phyloP scores from a whole-genome alignment of 2,888 invertebrate species.

The Caenorhabditis sp. region DNA sequence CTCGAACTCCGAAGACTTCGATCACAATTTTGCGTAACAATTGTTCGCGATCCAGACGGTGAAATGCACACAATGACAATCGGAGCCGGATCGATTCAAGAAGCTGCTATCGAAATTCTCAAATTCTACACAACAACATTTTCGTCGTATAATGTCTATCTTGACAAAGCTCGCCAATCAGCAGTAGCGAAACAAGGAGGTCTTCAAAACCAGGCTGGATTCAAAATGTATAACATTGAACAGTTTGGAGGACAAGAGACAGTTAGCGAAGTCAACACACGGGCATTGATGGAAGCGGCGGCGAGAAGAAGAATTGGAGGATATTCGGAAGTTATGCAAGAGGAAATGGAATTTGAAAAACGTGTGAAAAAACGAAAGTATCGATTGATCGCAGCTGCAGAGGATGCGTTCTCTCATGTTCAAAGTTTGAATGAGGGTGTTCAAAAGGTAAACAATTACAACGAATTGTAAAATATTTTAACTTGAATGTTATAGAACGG shows the following conservation, averaged over 20 bases:
- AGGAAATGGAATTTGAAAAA: slow-evolving; percentile 83
- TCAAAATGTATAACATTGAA: slow-evolving; percentile 97
- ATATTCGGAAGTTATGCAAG: slow-evolving; percentile 91
- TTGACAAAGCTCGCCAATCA: slow-evolving; percentile 76
- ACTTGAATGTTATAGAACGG: slow-evolving; percentile 12
- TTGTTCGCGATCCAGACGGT: slow-evolving; percentile 94
- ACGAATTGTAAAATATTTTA: not conserved
- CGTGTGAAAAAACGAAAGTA: slow-evolving; percentile 74
- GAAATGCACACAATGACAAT: slow-evolving; percentile 87
- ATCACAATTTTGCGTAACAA: slow-evolving; percentile 79
- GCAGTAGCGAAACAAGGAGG: slow-evolving; percentile 36
- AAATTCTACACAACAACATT: slow-evolving; percentile 96
- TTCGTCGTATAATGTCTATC: slow-evolving; percentile 92
- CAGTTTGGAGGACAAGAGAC: slow-evolving; percentile 72
- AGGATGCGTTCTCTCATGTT: slow-evolving; percentile 97
- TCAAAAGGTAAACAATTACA: slow-evolving; percentile 8
- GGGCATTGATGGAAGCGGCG: slow-evolving; percentile 80
- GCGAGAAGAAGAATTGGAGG: slow-evolving; percentile 84
- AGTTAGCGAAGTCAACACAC: slow-evolving; percentile 75
- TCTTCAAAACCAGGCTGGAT: slow-evolving; percentile 72
- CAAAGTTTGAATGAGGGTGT: slow-evolving; percentile 34
- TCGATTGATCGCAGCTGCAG: slow-evolving; percentile 88
- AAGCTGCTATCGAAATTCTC: slow-evolving; percentile 91
- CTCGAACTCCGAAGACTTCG: slow-evolving; percentile 91
- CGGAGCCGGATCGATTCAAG: slow-evolving; percentile 82